These are phyloP conservation scores for Melieria omissa DNA, from an alignment of 2,888 invertebrate genomes.

Conservation along the genomic window DNA sequence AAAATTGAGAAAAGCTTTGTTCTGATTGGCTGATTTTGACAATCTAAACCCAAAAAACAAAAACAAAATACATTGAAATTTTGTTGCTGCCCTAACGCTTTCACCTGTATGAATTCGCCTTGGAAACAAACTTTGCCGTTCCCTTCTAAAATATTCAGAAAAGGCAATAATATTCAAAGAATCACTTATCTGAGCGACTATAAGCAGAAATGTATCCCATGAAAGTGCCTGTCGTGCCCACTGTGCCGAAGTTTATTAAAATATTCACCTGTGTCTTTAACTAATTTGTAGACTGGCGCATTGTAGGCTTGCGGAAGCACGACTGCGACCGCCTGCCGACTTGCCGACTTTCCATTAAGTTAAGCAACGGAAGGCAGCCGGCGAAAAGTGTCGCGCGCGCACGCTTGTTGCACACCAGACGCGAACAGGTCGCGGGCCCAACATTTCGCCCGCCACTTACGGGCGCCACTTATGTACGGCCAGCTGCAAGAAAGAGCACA, in stretches of 20 bases:
- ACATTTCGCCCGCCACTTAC: neutral
- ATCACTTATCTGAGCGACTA: no score
- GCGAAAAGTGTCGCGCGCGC: slow-evolving; percentile 28
- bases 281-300: slow-evolving; percentile 21
- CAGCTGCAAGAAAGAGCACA: slow-evolving; percentile 9
- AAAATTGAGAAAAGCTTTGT: no score
- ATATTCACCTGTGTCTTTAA: slow-evolving; percentile 22
- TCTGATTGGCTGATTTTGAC: no score
- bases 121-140: no score
- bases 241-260: slow-evolving; percentile 12
- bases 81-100: no score
- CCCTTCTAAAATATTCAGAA: no score
- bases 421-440: neutral
- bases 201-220: no score
- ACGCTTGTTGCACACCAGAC: slow-evolving; percentile 35
- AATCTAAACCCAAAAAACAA: no score
- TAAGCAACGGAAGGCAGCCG: neutral
- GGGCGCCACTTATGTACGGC: neutral
- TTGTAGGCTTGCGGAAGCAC: neutral
- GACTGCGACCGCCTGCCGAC: neutral
- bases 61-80: no score
- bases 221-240: neutral
- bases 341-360: neutral
- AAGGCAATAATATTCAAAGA: no score
- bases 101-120: no score